Evolutionary conservation across 2,113 vertebrate species (phyloP).

Genomic region (Malurus melanocephalus): DNA sequence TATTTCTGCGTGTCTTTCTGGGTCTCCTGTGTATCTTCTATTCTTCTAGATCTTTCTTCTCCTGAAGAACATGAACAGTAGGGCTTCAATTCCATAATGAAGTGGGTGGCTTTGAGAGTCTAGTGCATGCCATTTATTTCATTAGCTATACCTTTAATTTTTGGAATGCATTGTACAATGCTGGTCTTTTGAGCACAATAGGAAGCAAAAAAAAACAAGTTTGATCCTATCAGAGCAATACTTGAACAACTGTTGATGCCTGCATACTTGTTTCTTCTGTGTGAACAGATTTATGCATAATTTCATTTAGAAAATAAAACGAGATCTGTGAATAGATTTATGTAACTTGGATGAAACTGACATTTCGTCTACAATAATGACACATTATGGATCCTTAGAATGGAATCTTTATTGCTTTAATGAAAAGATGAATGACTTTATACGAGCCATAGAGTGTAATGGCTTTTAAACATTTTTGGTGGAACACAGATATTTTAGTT

Average conservation of each 20-base stretch:
- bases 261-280: not conserved
- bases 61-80: not conserved
- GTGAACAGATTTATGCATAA: not conserved
- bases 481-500: not conserved
- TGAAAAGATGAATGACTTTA: not conserved
- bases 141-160: slow-evolving; percentile 2
- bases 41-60: not conserved
- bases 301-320: not conserved
- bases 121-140: not conserved
- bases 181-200: not conserved
- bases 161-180: not conserved
- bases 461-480: not conserved
- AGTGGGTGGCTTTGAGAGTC: not conserved
- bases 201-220: not conserved
- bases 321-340: not conserved
- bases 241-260: not conserved
- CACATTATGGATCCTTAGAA: not conserved
- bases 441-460: not conserved
- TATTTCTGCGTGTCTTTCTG: not conserved
- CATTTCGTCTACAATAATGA: not conserved
- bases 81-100: not conserved
- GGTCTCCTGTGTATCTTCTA: not conserved
- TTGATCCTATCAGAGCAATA: not conserved
- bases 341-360: not conserved
- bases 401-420: not conserved